Percentiles rank a stretch among this genome's conserved stretches.
Conservation (phyloP, 2,888 invertebrate genomes). For the Physocephala rufipes region DNA sequence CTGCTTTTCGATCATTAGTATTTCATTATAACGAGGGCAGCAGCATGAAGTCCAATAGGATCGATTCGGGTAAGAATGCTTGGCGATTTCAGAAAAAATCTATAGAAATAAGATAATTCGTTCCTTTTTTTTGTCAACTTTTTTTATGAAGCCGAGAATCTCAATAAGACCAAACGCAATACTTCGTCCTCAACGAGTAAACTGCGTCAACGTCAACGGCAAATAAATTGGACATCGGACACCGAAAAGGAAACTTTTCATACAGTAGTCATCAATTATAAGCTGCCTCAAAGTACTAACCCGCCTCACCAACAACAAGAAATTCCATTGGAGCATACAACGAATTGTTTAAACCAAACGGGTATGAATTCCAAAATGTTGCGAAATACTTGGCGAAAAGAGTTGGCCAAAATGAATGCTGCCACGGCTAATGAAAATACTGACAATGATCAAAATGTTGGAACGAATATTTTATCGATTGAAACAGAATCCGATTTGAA, state of each 20-base stretch:
- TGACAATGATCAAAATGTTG: no score
- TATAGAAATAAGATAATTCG: not conserved
- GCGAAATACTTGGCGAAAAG: constrained; percentile 4
- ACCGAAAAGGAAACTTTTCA: constrained; percentile 38
- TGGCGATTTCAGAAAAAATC: not conserved
- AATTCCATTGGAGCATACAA: not conserved
- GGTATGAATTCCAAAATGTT: not conserved
- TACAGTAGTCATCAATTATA: constrained; percentile 39
- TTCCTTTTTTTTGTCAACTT: not conserved
- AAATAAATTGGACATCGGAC: constrained; percentile 35
- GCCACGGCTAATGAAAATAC: not conserved
- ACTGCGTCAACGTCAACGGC: constrained; percentile 6
- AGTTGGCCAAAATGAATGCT: not conserved
- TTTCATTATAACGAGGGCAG: constrained; percentile 1
- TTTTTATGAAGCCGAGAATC: constrained; percentile 1
- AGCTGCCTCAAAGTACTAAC: constrained; percentile 15
- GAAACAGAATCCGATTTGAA: not conserved
- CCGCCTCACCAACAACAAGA: not conserved
- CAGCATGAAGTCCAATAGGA: constrained; percentile 32
- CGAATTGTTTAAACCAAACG: not conserved
- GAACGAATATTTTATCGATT: not conserved
- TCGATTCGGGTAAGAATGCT: constrained; percentile 26
- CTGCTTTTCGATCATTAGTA: not conserved
- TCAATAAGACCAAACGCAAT: not conserved
- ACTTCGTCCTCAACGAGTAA: not conserved